phyloP scores from a whole-genome alignment of 2,888 invertebrate species.

The Aleiodes testaceus region DNA sequence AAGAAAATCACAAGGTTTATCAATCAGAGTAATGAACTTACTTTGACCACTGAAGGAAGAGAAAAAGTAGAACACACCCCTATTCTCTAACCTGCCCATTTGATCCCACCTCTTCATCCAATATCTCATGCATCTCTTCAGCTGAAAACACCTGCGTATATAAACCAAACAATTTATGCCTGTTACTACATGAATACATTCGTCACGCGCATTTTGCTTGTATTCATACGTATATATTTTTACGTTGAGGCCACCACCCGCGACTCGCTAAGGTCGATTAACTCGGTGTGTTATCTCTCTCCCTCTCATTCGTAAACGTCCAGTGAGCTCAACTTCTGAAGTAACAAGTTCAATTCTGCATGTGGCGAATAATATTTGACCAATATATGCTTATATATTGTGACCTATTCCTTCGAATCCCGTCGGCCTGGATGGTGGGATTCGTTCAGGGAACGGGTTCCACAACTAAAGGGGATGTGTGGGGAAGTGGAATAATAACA shows the following conservation, averaged over 20 bases:
- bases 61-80: background rate
- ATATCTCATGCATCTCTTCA: slow-evolving; percentile 27
- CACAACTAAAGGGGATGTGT: too few relatives aligned
- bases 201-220: slow-evolving; percentile 33
- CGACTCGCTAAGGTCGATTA: slow-evolving; percentile 32
- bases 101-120: slow-evolving; percentile 8
- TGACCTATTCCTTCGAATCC: too few relatives aligned
- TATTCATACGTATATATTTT: slow-evolving; percentile 27
- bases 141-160: slow-evolving; percentile 30
- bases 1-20: slow-evolving; percentile 25
- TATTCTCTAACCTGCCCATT: slow-evolving; percentile 6
- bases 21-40: slow-evolving; percentile 26
- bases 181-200: slow-evolving; percentile 36
- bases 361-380: background rate
- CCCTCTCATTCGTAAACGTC: slow-evolving; percentile 4
- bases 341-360: slow-evolving; percentile 8
- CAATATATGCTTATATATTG: too few relatives aligned
- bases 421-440: too few relatives aligned
- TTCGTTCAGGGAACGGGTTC: too few relatives aligned
- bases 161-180: slow-evolving; percentile 34
- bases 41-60: background rate
- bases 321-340: background rate
- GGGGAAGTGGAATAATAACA: too few relatives aligned
- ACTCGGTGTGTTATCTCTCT: slow-evolving; percentile 23
- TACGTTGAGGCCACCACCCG: slow-evolving; percentile 31